phyloP scores from a whole-genome alignment of 2,888 invertebrate species.

The Stictocephala bisonia region DNA sequence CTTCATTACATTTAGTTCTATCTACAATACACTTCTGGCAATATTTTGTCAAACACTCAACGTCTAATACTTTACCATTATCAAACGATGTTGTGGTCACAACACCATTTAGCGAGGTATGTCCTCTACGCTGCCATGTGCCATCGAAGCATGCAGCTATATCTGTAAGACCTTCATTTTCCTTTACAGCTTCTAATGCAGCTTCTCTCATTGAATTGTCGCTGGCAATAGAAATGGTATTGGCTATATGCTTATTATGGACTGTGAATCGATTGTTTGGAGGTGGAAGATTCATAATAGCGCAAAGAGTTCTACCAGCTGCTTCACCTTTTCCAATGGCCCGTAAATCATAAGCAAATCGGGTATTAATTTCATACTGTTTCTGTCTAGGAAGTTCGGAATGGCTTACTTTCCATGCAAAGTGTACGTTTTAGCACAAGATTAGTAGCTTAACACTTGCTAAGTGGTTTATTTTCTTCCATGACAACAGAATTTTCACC shows the following conservation, averaged over 20 bases:
- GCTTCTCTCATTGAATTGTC: constrained; percentile 11
- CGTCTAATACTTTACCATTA: constrained; percentile 19
- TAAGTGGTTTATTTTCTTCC: no score
- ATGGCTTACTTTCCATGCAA: no score
- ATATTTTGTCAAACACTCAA: constrained; percentile 18
- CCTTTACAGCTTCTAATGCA: constrained; percentile 10
- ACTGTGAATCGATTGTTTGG: not conserved
- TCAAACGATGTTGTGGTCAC: constrained; percentile 4
- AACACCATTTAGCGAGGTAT: constrained; percentile 1
- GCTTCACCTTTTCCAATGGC: constrained; percentile 25
- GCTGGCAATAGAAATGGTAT: not conserved
- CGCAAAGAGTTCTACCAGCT: constrained; percentile 9
- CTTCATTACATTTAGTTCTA: not conserved
- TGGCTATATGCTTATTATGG: not conserved
- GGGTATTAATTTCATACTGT: constrained; percentile 3
- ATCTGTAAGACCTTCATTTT: constrained; percentile 14
- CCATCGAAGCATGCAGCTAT: constrained; percentile 16
- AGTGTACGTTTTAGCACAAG: no score
- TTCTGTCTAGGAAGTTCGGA: not conserved
- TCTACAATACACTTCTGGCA: constrained; percentile 11
- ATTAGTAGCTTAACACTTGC: no score
- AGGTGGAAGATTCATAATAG: constrained; percentile 1
- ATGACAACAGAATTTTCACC: no score
- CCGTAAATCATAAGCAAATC: constrained; percentile 14
- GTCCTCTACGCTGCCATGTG: constrained; percentile 25